Base-by-base conservation (phyloP, 2,113 vertebrate genomes). In the Rynchops niger region DNA sequence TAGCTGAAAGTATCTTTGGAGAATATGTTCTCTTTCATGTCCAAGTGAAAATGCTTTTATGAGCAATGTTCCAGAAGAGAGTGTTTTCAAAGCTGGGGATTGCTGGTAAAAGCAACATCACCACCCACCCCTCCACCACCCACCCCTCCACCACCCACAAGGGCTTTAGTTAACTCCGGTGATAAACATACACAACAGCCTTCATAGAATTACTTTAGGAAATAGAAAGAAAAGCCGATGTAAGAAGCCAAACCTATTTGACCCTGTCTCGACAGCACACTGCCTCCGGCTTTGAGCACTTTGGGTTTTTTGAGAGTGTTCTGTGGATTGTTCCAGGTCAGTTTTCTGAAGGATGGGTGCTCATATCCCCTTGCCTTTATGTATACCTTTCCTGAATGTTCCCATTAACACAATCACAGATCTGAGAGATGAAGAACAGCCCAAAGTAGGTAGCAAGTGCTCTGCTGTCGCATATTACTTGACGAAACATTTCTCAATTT, bases 71-170 rank as follows among this genome's bases (percentile, higher is more conserved):
- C 9, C 42, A 62, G 63, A 93, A 90, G 32, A 90, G 11, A 77
- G 12, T 2, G 5, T 93, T 88, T 62, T 67, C 45, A 65, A 94
- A 80, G n/a, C 12, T 27, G 29, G 11, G 5, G 16, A 23, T 62
- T 14, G 4, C 40, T 53, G 27, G 8, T 20, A 79, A 76, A 14
- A 82, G 21, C 8, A 81, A 50, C 47, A 15, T 3, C 9, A 56
- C 19, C 17, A 6, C 5, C 4, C 9, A 29, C 18, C 7, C 11
- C 10, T 1, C 19, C 17, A n/a, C 22, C 1, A 1, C 9, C 34
- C 22, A 45, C 55, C n/a, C n/a, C 10, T 1, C 19, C 17, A n/a
- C 22, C 1, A 1, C 9, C 34, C 22, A 45, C 55, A 63, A 58
- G 18, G 26, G 34, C 53, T 72, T 92, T 50, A 20, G 55, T 76